Conservation (phyloP, 2,113 vertebrate species). For the Seriola aureovittata region DNA sequence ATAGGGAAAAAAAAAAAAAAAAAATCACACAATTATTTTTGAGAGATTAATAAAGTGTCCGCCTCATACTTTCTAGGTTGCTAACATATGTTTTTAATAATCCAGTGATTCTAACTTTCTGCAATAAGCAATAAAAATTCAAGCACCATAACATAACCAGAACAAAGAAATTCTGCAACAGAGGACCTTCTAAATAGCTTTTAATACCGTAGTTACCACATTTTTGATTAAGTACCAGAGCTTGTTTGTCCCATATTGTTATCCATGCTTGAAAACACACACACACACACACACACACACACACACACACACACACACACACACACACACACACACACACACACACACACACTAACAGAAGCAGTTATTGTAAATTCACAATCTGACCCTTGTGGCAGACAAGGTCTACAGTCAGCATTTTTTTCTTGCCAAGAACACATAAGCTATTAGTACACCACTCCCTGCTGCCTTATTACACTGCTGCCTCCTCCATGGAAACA, state of each 20-base stretch:
- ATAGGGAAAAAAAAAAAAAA: background rate
- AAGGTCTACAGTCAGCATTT: constrained; percentile 62
- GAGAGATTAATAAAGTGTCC: background rate
- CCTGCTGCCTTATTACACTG: constrained; percentile 38
- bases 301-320: too few relatives aligned
- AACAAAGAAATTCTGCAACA: background rate
- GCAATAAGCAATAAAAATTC: background rate
- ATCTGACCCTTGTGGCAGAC: constrained; percentile 44
- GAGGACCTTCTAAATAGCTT: background rate
- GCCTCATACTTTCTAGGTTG: background rate
- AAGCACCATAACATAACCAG: background rate
- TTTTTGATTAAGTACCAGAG: constrained; percentile 7
- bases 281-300: too few relatives aligned
- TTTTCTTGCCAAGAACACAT: constrained; percentile 50
- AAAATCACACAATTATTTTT: background rate
- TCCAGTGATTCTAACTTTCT: background rate
- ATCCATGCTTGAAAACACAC: constrained; percentile 17
- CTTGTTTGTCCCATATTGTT: constrained; percentile 12
- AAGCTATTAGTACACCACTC: constrained; percentile 54
- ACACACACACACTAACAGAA: background rate
- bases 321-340: too few relatives aligned
- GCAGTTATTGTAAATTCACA: constrained; percentile 50
- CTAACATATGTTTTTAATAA: background rate
- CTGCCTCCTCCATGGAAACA: constrained; percentile 37
- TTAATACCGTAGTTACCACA: background rate